Percentiles rank a stretch among this genome's conserved stretches.
Conservation (phyloP, 2,888 invertebrate genomes). For the Ditylenchus weischeri region DNA sequence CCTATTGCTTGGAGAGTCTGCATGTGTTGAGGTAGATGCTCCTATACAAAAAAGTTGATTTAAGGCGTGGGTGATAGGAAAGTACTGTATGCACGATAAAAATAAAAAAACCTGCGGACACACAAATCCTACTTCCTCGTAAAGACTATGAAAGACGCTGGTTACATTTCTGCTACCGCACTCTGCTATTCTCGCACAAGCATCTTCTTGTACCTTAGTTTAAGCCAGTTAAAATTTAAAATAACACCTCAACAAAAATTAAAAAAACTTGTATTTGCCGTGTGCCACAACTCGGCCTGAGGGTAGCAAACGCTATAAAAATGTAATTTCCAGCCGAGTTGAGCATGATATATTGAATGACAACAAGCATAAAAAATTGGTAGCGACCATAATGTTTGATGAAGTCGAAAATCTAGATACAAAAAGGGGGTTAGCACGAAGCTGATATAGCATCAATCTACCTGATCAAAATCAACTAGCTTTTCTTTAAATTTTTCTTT, state of each 20-base stretch:
- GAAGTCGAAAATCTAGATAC: constrained; percentile 33
- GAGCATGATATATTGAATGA: constrained; percentile 38
- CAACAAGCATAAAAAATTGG: constrained; percentile 33
- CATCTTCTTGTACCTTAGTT: constrained; percentile 24
- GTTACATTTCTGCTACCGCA: constrained; percentile 25
- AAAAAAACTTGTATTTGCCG: too few species aligned
- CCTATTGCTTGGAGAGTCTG: constrained; percentile 39
- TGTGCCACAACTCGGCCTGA: constrained; percentile 21
- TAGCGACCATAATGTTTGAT: constrained; percentile 37
- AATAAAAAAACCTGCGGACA: constrained; percentile 36
- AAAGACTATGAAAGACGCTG: constrained; percentile 31
- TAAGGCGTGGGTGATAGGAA: too few species aligned
- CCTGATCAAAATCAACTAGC: constrained; percentile 4
- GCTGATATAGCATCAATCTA: neutral
- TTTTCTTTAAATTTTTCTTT: neutral
- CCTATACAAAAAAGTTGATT: constrained; percentile 33
- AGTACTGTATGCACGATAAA: too few species aligned
- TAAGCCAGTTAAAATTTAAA: neutral
- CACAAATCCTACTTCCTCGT: constrained; percentile 33
- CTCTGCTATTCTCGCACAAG: constrained; percentile 19
- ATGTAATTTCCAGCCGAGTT: constrained; percentile 38
- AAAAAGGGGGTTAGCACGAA: neutral
- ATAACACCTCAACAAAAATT: too few species aligned
- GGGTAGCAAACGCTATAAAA: constrained; percentile 36
- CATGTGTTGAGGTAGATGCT: constrained; percentile 35